phyloP scores from a whole-genome alignment of 2,797 vertebrate species.

The Jordanella pulchra region DNA sequence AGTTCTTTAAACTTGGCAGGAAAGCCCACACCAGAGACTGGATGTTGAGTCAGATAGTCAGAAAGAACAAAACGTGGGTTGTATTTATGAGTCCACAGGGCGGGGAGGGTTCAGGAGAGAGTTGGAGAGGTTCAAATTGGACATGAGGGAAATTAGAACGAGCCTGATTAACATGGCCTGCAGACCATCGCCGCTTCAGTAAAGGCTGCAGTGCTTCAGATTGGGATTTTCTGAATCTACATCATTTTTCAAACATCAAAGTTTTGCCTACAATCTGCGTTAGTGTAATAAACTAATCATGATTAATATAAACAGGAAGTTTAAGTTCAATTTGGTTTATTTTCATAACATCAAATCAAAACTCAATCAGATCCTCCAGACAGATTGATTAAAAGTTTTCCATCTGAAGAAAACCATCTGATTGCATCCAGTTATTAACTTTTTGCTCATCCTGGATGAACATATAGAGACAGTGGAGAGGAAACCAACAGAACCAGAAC shows the following conservation, averaged over 20 bases:
- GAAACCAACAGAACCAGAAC: too few relatives aligned
- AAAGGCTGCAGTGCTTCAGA: not conserved
- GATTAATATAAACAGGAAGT: too few relatives aligned
- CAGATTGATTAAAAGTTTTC: too few relatives aligned
- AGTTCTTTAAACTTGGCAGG: not conserved
- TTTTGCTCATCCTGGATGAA: too few relatives aligned
- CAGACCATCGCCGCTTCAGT: not conserved
- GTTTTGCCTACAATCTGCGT: not conserved
- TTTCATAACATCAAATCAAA: too few relatives aligned
- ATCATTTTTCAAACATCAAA: not conserved
- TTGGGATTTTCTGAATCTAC: not conserved
- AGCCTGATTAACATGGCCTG: not conserved
- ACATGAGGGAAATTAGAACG: slow-evolving; percentile 2
- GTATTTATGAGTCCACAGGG: slow-evolving; percentile 41
- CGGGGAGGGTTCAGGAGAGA: slow-evolving; percentile 16
- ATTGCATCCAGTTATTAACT: too few relatives aligned
- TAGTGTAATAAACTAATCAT: too few relatives aligned
- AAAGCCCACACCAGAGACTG: not conserved
- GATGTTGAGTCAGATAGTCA: not conserved
- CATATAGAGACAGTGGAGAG: too few relatives aligned
- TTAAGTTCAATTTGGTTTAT: too few relatives aligned
- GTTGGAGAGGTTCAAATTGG: slow-evolving; percentile 1
- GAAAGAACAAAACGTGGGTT: slow-evolving; percentile 7
- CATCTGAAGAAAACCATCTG: too few relatives aligned
- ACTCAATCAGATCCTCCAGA: too few relatives aligned